These are phyloP conservation scores for Pachydiplax longipennis DNA, from an alignment of 2,888 invertebrate species.

Conservation along the genomic window DNA sequence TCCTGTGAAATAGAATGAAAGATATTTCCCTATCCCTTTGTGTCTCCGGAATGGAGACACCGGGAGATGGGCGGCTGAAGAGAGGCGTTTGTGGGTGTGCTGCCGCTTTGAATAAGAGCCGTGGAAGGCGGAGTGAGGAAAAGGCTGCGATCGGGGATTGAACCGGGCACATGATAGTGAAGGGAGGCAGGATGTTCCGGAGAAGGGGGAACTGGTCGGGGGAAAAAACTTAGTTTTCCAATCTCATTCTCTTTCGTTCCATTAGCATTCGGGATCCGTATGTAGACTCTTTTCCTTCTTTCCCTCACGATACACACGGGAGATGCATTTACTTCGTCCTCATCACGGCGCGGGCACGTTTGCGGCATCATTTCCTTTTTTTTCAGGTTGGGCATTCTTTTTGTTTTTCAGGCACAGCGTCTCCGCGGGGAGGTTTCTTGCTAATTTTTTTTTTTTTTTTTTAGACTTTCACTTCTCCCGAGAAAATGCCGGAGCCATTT, in stretches of 20 bases:
- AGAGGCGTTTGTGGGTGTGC: neutral
- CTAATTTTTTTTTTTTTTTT: too few relatives aligned
- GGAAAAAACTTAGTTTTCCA: neutral
- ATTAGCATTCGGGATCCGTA: neutral
- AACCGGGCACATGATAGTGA: neutral
- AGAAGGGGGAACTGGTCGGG: neutral
- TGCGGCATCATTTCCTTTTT: neutral
- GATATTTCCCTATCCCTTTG: neutral
- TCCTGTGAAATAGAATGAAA: slow-evolving; percentile 11
- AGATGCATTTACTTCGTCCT: neutral
- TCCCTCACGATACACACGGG: neutral
- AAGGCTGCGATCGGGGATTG: neutral
- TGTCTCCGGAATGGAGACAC: neutral
- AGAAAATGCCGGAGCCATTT: neutral
- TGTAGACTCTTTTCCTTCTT: neutral
- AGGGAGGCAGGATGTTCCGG: neutral
- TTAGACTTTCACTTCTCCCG: neutral
- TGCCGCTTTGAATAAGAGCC: neutral
- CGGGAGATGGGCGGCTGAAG: neutral
- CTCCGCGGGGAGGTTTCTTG: neutral
- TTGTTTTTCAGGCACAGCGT: neutral
- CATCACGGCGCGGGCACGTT: neutral
- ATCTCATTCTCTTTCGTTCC: neutral
- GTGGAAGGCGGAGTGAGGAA: neutral
- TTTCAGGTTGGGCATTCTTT: neutral